Base-by-base conservation (phyloP, 2,113 vertebrate species). In the Phrynosoma blainvillii region DNA sequence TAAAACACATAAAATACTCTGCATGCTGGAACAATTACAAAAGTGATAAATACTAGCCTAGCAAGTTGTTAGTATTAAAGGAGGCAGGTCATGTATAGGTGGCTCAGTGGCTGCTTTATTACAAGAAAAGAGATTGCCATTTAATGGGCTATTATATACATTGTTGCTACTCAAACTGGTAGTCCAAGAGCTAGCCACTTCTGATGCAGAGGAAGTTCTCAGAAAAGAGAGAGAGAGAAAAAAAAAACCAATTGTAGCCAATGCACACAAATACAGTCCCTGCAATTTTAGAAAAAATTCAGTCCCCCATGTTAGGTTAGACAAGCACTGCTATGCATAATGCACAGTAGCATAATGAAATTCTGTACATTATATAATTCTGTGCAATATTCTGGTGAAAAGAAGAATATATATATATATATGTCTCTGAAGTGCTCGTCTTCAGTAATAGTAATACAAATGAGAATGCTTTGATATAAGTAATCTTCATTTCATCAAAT, bases 11-110 rank as follows among this genome's bases (percentile, higher is more conserved):
- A 62, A 66, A 30, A 76, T 42, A 25, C 4, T 66, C 16, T 68
- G 65, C 62, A 32, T 86, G 32, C 27, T 68, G 62, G 65, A 66
- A 20, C 23, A 74, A 36, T 74, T 16, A 16, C 36, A 16, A 2
- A 68, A 9, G 42, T 79, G 3, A 70, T 54, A 56, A 70, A 79
- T 92, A 89, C 47, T 65, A 90, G 85, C 65, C 92, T 93, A 75
- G 87, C 93, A 65, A 30, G 23, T 12, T 84, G 94, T 88, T 79
- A 87, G 88, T 87, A 74, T 91, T 93, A 95, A 92, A 80, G 83
- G 87, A 93, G 88, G 25, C 93, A 87, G 90, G 88, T 86, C 89
- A 86, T 76, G 56, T 77, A 66, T 93, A n/a, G 93, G 91, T 84
- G 90, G 56, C 5, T 79, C 86, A 77, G 42, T 47, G 23, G 30